Evolutionary conservation across 2,113 vertebrate species (phyloP).

Genomic region (Parotia lawesii): DNA sequence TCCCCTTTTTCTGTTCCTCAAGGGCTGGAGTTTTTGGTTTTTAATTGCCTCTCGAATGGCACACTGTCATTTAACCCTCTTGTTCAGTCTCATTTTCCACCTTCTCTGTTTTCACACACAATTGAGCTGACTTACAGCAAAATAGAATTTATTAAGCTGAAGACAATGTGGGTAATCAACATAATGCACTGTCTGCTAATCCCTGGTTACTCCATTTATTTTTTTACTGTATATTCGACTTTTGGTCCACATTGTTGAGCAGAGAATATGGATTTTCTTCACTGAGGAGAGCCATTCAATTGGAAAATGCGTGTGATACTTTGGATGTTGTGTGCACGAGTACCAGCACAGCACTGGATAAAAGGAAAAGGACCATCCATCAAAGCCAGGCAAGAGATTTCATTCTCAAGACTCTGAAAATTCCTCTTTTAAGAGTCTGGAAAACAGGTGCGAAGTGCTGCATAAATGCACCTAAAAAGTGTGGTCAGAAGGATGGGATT

Average conservation of each 20-base stretch:
- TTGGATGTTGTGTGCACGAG: neutral
- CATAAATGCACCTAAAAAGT: neutral
- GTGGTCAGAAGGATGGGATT: neutral
- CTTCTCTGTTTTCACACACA: constrained; percentile 51
- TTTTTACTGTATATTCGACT: constrained; percentile 23
- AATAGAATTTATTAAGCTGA: constrained; percentile 47
- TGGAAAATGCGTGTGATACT: neutral
- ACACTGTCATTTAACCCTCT: constrained; percentile 37
- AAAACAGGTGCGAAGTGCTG: neutral
- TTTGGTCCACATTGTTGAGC: neutral
- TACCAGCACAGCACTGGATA: neutral
- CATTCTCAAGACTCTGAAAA: neutral
- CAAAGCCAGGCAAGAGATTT: neutral
- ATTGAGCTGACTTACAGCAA: constrained; percentile 45
- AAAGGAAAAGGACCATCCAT: constrained; percentile 7
- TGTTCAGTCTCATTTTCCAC: constrained; percentile 44
- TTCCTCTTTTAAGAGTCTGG: neutral
- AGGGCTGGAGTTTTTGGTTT: neutral
- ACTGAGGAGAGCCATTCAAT: neutral
- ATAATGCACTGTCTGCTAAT: constrained; percentile 60
- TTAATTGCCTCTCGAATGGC: constrained; percentile 35
- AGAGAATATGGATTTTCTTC: constrained; percentile 42
- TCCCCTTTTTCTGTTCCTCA: neutral
- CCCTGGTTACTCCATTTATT: constrained; percentile 19
- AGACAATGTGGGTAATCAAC: constrained; percentile 58